Evolutionary conservation across 2,113 vertebrate species (phyloP).

Genomic region (Malaclemys terrapin): DNA sequence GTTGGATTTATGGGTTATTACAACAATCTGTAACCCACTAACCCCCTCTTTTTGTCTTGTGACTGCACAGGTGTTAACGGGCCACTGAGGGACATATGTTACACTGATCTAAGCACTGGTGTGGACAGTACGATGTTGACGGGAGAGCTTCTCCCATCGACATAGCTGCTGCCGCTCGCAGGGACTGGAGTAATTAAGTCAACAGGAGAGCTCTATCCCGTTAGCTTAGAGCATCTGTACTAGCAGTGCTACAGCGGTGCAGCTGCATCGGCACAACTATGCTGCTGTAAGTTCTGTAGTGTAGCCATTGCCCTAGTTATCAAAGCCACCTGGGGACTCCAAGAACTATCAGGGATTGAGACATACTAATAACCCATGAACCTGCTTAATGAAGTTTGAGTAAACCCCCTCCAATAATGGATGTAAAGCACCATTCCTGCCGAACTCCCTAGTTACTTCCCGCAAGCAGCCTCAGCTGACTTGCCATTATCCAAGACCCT

Average conservation of each 20-base stretch:
- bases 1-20: background rate
- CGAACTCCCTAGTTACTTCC: background rate
- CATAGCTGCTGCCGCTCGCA: too few relatives aligned
- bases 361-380: background rate
- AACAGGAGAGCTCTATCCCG: too few relatives aligned
- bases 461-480: background rate
- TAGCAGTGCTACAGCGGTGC: too few relatives aligned
- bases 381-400: background rate
- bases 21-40: background rate
- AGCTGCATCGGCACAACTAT: too few relatives aligned
- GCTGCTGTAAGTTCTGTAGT: too few relatives aligned
- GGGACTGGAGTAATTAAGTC: too few relatives aligned
- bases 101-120: too few relatives aligned
- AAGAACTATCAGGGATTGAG: background rate
- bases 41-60: background rate
- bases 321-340: background rate
- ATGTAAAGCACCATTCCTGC: background rate
- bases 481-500: background rate
- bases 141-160: too few relatives aligned
- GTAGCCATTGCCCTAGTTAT: background rate
- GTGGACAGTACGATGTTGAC: too few relatives aligned
- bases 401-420: background rate
- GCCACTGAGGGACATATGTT: too few relatives aligned
- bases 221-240: too few relatives aligned
- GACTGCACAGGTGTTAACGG: background rate